Evolutionary conservation across 2,888 invertebrate species (phyloP).

Genomic region (Fabriciana adippe): DNA sequence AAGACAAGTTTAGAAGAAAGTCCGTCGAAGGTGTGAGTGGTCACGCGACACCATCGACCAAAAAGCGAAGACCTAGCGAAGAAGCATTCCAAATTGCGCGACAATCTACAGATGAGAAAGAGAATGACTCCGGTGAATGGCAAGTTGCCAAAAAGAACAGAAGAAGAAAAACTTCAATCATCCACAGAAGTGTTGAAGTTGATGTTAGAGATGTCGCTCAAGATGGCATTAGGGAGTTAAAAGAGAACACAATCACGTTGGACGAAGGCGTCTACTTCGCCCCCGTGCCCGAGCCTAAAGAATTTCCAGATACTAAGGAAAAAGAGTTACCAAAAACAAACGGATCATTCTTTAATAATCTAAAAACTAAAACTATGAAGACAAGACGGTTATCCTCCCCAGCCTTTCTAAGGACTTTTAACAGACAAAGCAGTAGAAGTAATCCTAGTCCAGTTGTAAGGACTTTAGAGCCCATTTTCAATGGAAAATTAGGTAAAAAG

Average conservation of each 20-base stretch:
- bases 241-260: slow-evolving; percentile 78
- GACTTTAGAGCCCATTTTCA: slow-evolving; percentile 63
- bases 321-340: slow-evolving; percentile 69
- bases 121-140: slow-evolving; percentile 74
- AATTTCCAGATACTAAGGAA: slow-evolving; percentile 57
- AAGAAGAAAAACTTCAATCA: slow-evolving; percentile 72
- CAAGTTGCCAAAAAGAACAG: slow-evolving; percentile 73
- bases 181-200: slow-evolving; percentile 67
- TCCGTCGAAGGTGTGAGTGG: slow-evolving; percentile 85
- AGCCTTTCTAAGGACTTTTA: slow-evolving; percentile 81
- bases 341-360: slow-evolving; percentile 74
- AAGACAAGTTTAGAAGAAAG: slow-evolving; percentile 80
- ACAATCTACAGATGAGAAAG: slow-evolving; percentile 82
- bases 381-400: slow-evolving; percentile 82
- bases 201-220: slow-evolving; percentile 52
- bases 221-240: slow-evolving; percentile 64
- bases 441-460: slow-evolving; percentile 67
- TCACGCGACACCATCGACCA: slow-evolving; percentile 78
- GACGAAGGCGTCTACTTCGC: slow-evolving; percentile 82
- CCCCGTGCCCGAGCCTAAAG: slow-evolving; percentile 71
- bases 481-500: slow-evolving; percentile 64
- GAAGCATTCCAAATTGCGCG: slow-evolving; percentile 85
- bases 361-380: slow-evolving; percentile 76
- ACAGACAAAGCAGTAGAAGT: slow-evolving; percentile 74
- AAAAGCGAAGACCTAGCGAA: slow-evolving; percentile 88